Evolutionary conservation across 2,888 invertebrate species (phyloP), one percentile per base, ranked within the genome.

Genomic region (Criorhina ranunculi): DNA sequence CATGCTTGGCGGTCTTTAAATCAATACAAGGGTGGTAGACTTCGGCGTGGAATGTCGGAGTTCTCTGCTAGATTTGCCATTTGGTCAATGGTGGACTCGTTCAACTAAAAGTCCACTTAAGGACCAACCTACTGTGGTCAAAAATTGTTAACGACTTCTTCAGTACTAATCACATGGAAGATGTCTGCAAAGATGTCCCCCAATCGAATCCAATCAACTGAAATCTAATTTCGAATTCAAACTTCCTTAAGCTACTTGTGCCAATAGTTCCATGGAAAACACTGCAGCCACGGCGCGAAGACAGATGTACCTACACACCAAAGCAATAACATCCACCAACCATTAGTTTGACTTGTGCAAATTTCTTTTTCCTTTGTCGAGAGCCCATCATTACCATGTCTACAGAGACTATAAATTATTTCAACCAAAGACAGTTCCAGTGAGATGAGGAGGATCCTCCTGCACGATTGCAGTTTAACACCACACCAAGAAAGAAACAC

Each of bases 361-460:
- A 66, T 70, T 76, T 66, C 37, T 40, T 15, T 44, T 69, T 57
- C 19, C 73, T 72, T 60, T 17, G 82, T 78, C 72, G 67, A 78
- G 78, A 78, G 82, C 72, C n/a, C 72, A 78, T 78, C 82, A 83
- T 83, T 83, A 83, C 60, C 78, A 73, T 83, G 78, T 83, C 82
- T 72, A 9, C 55, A 33, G 46, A 59, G 35, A 57, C 77, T 78
- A 83, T 83, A 78, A 78, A 83, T 78, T 78, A 72, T 78, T 67
- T 67, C 67, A 83, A 78, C 72, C 67, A 72, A 60, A 66, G 82
- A 73, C 44, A 67, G 24, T 31, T 53, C 33, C 6, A 46, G 24
- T 69, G 69, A n/a, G n/a, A 46, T 44, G 40, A 49, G 64, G 46
- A 75, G 64, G 46, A 75, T 75, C 57, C 57, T 57, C 33, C 12